Evolutionary conservation across 2,888 invertebrate genomes (phyloP).

Genomic region (Mimumesa dahlbomi): DNA sequence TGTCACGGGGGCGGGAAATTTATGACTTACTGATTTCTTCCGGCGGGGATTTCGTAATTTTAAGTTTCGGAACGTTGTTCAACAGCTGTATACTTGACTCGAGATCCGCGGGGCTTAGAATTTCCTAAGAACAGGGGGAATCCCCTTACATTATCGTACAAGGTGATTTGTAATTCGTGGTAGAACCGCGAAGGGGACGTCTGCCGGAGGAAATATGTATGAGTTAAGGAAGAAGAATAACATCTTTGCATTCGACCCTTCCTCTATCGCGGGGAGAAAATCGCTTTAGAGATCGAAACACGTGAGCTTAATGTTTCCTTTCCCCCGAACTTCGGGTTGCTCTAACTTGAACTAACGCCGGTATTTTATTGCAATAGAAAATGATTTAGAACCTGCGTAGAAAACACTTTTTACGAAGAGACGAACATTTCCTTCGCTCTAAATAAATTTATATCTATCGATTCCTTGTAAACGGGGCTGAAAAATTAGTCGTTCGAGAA

Average conservation of each 20-base stretch:
- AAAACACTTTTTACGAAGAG: too few species aligned
- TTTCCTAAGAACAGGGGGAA: constrained; percentile 47
- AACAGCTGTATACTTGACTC: constrained; percentile 47
- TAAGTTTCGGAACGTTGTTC: constrained; percentile 11
- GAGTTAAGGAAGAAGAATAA: constrained; percentile 65
- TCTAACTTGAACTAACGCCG: constrained; percentile 20
- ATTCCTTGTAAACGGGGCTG: too few species aligned
- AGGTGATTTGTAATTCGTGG: constrained; percentile 67
- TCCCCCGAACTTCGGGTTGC: constrained; percentile 32
- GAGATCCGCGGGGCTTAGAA: constrained; percentile 42
- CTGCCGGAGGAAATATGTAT: constrained; percentile 61
- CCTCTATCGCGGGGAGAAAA: constrained; percentile 38
- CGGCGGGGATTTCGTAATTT: constrained; percentile 24
- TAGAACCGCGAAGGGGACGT: constrained; percentile 42
- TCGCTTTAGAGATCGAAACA: constrained; percentile 58
- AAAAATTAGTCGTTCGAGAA: too few species aligned
- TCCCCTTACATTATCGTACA: constrained; percentile 59
- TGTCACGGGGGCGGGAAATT: not conserved
- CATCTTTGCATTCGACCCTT: constrained; percentile 56
- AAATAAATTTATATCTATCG: too few species aligned
- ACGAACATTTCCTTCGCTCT: too few species aligned
- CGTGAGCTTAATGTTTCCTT: constrained; percentile 61
- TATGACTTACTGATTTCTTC: constrained; percentile 15
- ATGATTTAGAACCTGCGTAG: too few species aligned
- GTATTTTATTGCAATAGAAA: not conserved